Evolutionary conservation across 2,797 vertebrate genomes (phyloP), one percentile per base, ranked within the genome.

Genomic region (Pangasius macronema): DNA sequence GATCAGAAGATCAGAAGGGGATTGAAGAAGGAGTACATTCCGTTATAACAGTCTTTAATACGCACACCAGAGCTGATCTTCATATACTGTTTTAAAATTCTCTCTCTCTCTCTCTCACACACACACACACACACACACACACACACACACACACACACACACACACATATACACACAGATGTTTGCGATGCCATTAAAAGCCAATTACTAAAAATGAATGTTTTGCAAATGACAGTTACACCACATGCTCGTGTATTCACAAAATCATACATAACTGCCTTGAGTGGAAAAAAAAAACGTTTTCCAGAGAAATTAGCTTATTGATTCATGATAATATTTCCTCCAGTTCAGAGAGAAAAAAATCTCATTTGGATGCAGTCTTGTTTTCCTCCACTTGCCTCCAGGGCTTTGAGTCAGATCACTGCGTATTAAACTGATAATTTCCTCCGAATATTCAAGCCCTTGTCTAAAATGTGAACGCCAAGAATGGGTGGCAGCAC

Each of bases 191-290:
- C 51, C 30, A 61, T 86, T 82, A 72, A 86, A 70, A 72, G 83
- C 83, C 68, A 75, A 75, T 85, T 85, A 85, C 68, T 70, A 57
- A 86, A 86, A 68, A 72, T 77, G 70, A 76, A 76, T 85, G 73
- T 77, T 76, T 85, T 77, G 80, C 67, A 73, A 75, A 30, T 51
- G 68, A 75, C 39, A 86, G 53, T 86, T 82, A 33, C 79, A 73
- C 65, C 79, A 68, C 77, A 68, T 79, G 59, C 3, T 42, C 61
- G 7, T 86, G 65, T 67, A 59, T 55, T 70, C 36, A 86, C 8
- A 46, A 67, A 72, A 86, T 84, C 85, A 55, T 49, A 67, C 88
- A 84, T 51, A 87, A 85, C 53, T 85, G 87, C 83, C 90, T 88
- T 68, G 27, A 85, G 82, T 83, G 75, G 87, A 88, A 85, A 83